Conservation (phyloP, 2,888 invertebrate species). For the Lamellibrachia columna region DNA sequence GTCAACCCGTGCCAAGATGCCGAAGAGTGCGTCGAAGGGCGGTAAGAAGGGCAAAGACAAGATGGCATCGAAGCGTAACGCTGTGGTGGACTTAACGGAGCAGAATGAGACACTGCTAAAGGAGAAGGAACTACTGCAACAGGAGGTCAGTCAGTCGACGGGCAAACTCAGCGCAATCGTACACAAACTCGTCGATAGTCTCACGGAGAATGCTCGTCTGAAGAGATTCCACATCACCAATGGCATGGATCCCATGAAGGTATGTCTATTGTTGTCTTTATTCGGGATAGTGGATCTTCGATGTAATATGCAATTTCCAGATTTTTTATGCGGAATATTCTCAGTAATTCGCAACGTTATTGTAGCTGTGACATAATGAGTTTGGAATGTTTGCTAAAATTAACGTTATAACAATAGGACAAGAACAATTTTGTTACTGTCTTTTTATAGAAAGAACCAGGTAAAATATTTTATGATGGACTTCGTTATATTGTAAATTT, state of each 20-base stretch:
- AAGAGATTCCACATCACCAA: slow-evolving; percentile 28
- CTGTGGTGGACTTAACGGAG: slow-evolving; percentile 32
- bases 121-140: slow-evolving; percentile 31
- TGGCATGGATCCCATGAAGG: slow-evolving; percentile 23
- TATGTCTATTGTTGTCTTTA: not conserved
- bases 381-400: no score
- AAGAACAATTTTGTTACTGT: no score
- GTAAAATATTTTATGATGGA: no score
- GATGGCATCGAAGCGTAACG: slow-evolving; percentile 25
- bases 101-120: slow-evolving; percentile 33
- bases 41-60: slow-evolving; percentile 33
- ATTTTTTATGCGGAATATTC: not conserved
- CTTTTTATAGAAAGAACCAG: no score
- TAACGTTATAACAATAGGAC: no score
- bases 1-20: not conserved
- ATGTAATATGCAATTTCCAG: not conserved
- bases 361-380: no score
- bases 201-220: slow-evolving; percentile 30
- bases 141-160: slow-evolving; percentile 29
- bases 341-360: no score
- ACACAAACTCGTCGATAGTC: slow-evolving; percentile 29
- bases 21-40: not conserved
- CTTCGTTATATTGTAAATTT: no score
- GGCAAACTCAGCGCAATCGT: slow-evolving; percentile 25
- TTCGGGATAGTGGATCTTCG: not conserved